These are phyloP conservation scores for Anastatus disparis DNA, from an alignment of 1,140 invertebrate genomes.

Conservation along the genomic window DNA sequence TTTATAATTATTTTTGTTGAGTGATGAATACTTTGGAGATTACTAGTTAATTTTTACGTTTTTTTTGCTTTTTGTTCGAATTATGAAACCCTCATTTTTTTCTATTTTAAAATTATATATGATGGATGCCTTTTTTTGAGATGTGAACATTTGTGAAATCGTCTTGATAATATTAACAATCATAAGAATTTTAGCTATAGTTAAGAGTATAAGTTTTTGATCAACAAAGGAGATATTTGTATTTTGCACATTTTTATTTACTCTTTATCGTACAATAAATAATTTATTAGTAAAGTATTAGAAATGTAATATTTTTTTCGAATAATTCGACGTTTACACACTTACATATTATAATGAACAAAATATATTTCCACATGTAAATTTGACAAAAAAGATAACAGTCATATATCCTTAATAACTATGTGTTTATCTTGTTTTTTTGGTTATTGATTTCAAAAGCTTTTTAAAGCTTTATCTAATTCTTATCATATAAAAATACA, in stretches of 20 bases:
- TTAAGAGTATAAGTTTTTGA: constrained; percentile 23
- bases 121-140: not conserved
- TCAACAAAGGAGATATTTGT: constrained; percentile 57
- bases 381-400: constrained; percentile 38
- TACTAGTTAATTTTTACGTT: not conserved
- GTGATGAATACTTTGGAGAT: constrained; percentile 5
- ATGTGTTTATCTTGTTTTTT: not conserved
- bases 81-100: not conserved
- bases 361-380: constrained; percentile 27
- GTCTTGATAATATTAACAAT: not conserved
- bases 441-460: not conserved
- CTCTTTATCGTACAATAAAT: constrained; percentile 64
- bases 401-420: constrained; percentile 35
- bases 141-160: no score
- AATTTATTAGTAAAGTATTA: constrained; percentile 64
- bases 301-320: constrained; percentile 25
- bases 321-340: constrained; percentile 22
- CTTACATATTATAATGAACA: constrained; percentile 21
- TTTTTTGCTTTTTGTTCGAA: not conserved
- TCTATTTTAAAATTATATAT: not conserved
- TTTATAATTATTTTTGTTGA: constrained; percentile 5
- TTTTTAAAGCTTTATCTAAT: not conserved
- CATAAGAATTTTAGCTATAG: not conserved
- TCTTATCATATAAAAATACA: constrained; percentile 22
- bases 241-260: constrained; percentile 63